Evolutionary conservation across 1,140 invertebrate species (phyloP), one percentile per base, ranked within the genome.

Genomic region (Dreissena polymorpha): DNA sequence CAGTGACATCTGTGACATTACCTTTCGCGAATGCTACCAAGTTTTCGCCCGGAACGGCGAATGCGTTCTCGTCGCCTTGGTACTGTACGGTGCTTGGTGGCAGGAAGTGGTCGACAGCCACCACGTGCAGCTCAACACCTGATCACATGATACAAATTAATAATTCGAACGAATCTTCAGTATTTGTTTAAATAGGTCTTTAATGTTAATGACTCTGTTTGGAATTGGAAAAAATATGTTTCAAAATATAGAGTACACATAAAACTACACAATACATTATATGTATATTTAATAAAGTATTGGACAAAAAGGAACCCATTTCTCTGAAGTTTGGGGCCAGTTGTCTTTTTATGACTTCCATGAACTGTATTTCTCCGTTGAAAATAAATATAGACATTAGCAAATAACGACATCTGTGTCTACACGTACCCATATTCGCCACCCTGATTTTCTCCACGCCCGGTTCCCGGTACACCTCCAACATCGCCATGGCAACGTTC

Each of bases 401-500:
- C 2, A 39, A 39, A 39, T 5, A 39, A 39, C 2, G 39, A 39
- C 39, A 5, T 14, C 23, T 16, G 13, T 57, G 6, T 21, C 13
- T 21, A 51, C n/a, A 23, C 12, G 6, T 60, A 90, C 90, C 86
- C 21, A 91, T 85, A 49, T 90, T 89, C 49, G 88, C 85, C 16
- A 83, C 83, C 60, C 84, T 85, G 0, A 82, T 86, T n/a, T 71
- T 75, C 13, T 89, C 86, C 14, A 81, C 73, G 16, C 76, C 81
- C 0, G 88, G 82, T 25, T 86, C 68, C 27, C 89, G 73, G 1
- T 98, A 95, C 12, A 96, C 96, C 86, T 98, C 96, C 14, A 97
- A 97, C 75, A 99, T 93, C 0, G 98, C 94, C 91, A 98, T 97
- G 0, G 97, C 97, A 90, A 97, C 97, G 90, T 98, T 96, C 92